A percentile compares a stretch with the other conserved stretches of the same genome.
Conservation (phyloP, 2,113 vertebrate genomes). For the Corythornis cristatus region DNA sequence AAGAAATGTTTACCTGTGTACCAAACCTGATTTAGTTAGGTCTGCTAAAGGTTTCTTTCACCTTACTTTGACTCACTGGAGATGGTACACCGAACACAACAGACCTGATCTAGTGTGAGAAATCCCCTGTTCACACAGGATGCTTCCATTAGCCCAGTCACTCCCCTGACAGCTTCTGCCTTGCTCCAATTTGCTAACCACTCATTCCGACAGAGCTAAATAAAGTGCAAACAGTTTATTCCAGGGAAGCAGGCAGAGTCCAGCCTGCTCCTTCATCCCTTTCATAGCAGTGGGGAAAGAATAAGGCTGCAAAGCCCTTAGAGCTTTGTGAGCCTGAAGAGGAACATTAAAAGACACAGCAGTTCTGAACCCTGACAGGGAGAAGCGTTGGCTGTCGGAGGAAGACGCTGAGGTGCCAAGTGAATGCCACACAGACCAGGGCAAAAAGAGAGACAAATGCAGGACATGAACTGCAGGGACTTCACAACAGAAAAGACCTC, state of each 20-base stretch:
- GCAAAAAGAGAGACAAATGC: slow-evolving; percentile 6
- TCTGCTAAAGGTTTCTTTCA: not conserved
- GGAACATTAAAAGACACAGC: slow-evolving; percentile 53
- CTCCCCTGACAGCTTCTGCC: slow-evolving; percentile 52
- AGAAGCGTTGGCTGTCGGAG: slow-evolving; percentile 63
- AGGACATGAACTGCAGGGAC: not conserved
- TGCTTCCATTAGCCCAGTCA: slow-evolving; percentile 30
- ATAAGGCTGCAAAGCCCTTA: not conserved
- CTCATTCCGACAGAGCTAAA: slow-evolving; percentile 38
- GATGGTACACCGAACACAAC: not conserved
- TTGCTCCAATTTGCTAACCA: slow-evolving; percentile 54
- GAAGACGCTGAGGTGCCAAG: slow-evolving; percentile 38
- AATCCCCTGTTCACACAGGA: not conserved
- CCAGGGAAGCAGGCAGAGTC: slow-evolving; percentile 29
- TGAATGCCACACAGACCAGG: slow-evolving; percentile 13
- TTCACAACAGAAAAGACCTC: slow-evolving; percentile 24
- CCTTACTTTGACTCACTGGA: not conserved
- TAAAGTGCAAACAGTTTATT: slow-evolving; percentile 59
- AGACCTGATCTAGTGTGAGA: not conserved
- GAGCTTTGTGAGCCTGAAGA: not conserved
- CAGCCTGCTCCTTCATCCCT: slow-evolving; percentile 47
- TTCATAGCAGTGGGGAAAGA: not conserved
- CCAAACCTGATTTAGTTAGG: not conserved
- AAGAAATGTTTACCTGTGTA: not conserved
- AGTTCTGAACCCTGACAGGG: slow-evolving; percentile 66